Evolutionary conservation across 2,888 invertebrate species (phyloP), one percentile per base, ranked within the genome.

Genomic region (Chymomyza fuscimana): DNA sequence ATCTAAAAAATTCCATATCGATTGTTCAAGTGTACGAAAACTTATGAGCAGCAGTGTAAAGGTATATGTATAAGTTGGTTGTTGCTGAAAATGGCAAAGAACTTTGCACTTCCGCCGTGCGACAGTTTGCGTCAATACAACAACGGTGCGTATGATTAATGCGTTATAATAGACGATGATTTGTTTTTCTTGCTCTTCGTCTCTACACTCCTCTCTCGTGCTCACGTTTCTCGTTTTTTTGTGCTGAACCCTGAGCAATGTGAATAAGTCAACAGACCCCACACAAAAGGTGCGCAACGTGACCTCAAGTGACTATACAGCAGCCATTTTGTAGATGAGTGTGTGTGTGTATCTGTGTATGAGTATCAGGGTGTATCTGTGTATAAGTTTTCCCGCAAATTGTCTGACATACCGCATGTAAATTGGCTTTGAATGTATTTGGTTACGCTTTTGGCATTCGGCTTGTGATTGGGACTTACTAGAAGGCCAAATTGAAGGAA

Each of bases 111-210:
- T 82, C 72, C 73, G 73, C 51, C 63, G 51, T 69, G 58, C 61
- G 19, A 54, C 19, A 54, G 66, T 50, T 40, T 62, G 54, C 62
- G 54, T 65, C 65, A 59, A 63, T 63, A 64, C 75, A 74, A 64
- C 75, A 74, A 77, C 81, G 61, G 67, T 73, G 75, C 81, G 75
- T 78, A 85, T 88, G 86, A 86, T 86, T 88, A 86, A 86, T 86
- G 86, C 73, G 74, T 72, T 78, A 73, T 87, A 87, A 86, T 88
- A 86, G 87, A 88, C 83, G 80, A 80, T 85, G 83, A 88, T 85
- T 85, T 88, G 88, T 82, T 88, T 84, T 69, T 66, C 50, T 54
- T 54, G 0, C 16, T 63, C 40, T 40, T 4, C 32, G 32, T 32
- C 16, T 63, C 16, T 50, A 10, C 40, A 4, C 16, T 59, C 9